Percentiles rank a stretch among this genome's conserved stretches.
phyloP scores from a whole-genome alignment of 2,113 vertebrate genomes.

The Toxotes chatareus region DNA sequence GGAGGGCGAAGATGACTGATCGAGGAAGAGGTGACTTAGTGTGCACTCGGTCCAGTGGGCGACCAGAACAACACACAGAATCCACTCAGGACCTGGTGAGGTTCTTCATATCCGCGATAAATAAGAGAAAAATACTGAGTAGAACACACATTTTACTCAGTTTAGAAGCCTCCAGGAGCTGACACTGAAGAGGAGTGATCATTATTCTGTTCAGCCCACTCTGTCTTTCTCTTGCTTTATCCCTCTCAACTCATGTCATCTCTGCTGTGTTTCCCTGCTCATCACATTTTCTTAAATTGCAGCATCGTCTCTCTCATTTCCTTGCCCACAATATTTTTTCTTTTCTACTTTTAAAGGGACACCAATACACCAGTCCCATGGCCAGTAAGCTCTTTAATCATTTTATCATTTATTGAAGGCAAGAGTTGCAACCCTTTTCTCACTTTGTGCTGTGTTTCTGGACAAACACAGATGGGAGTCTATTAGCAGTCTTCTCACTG shows the following conservation, averaged over 20 bases:
- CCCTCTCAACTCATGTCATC: not conserved
- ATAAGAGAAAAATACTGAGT: not conserved
- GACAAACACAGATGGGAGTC: not conserved
- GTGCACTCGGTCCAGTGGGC: slow-evolving; percentile 32
- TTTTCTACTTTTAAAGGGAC: slow-evolving; percentile 5
- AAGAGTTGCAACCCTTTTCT: not conserved
- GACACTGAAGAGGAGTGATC: slow-evolving; percentile 27
- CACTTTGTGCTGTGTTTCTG: not conserved
- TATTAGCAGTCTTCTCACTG: not conserved
- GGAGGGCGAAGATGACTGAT: slow-evolving; percentile 69
- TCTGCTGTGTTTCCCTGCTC: not conserved
- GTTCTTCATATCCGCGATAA: slow-evolving; percentile 12
- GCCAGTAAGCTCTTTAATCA: not conserved
- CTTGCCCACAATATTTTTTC: not conserved
- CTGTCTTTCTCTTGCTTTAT: not conserved
- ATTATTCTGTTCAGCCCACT: slow-evolving; percentile 14
- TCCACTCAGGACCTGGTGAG: slow-evolving; percentile 17
- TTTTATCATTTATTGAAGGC: not conserved
- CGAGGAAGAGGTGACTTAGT: slow-evolving; percentile 50
- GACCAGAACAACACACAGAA: slow-evolving; percentile 25
- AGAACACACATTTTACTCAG: not conserved
- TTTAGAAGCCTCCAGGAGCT: slow-evolving; percentile 12
- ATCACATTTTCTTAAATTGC: not conserved
- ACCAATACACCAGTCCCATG: not conserved
- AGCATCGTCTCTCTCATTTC: slow-evolving; percentile 14